phyloP scores from a whole-genome alignment of 2,113 vertebrate genomes.

The Lophotis ruficrista region DNA sequence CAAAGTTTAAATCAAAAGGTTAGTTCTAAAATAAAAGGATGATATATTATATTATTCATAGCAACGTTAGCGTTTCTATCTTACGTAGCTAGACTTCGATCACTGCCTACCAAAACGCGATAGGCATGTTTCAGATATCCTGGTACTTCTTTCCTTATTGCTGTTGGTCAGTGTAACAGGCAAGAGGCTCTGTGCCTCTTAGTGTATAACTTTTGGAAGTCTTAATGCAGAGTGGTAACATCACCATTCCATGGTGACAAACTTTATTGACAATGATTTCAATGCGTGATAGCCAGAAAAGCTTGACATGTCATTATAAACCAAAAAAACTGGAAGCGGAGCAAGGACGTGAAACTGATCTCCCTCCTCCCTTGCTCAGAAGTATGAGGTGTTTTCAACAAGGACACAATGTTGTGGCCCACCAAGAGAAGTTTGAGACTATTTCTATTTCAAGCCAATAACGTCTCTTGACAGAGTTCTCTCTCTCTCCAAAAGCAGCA shows the following conservation, averaged over 20 bases:
- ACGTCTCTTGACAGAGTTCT: not conserved
- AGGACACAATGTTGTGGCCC: not conserved
- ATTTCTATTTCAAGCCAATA: not conserved
- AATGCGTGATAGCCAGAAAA: not conserved
- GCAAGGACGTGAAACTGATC: not conserved
- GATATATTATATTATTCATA: not conserved
- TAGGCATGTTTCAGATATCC: not conserved
- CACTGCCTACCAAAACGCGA: not conserved
- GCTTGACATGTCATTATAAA: not conserved
- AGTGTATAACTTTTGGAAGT: not conserved
- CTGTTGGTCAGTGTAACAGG: not conserved
- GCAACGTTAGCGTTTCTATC: not conserved
- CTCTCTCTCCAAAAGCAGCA: not conserved
- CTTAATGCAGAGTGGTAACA: not conserved
- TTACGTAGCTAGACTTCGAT: not conserved
- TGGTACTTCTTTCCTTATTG: not conserved
- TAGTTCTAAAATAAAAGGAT: not conserved
- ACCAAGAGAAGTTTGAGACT: not conserved
- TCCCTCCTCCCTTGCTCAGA: not conserved
- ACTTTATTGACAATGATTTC: not conserved
- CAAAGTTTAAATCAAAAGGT: not conserved
- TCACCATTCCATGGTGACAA: not conserved
- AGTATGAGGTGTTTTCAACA: not conserved
- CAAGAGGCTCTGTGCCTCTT: not conserved
- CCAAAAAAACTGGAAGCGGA: accelerated